Base-by-base conservation (phyloP, 2,797 vertebrate species). In the Eupleurogrammus muticus region DNA sequence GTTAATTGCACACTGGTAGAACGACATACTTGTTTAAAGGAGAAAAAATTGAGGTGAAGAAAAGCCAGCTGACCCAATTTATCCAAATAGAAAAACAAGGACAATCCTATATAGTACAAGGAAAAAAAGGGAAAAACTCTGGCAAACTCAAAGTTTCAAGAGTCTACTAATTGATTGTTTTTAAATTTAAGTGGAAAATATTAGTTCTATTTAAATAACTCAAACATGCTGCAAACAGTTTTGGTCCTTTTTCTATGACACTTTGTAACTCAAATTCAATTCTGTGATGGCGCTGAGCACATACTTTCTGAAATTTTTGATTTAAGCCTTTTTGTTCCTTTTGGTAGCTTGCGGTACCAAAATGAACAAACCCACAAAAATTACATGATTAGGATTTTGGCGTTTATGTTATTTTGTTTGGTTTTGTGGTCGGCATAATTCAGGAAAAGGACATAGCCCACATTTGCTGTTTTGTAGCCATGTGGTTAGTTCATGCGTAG, bases 281-380 rank as follows among this genome's bases (percentile, higher is more conserved):
- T 54, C 46, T 28, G 32, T 52, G 35, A 62, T 56, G 34, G 5
- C 17, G 4, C 35, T 46, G 38, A 46, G 40, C 10, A 44, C 28
- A 20, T 10, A 14, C 8, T 14, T 20, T 64, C 9, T 9, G 1
- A 11, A 0, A 5, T 13, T 9, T 63, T 53, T 40, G 40, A 69
- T 73, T 56, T 13, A 65, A 24, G 24, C 40, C 10, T 32, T 1
- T 5, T 60, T 47, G 28, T 28, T 12, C 11, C 28, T 17, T 42
- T 47, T 54, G 58, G 47, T 50, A 40, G 17, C 19, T 9, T 63
- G 38, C 54, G 44, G 42, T 47, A 38, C n/a, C 44, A 34, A 46
- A 38, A 59, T 35, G 10, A 72, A 57, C 63, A 80, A 66, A 48
- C n/a, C 14, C n/a, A 11, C 23, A 58, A n/a, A 40, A 24, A 75